Conservation (phyloP, 2,113 vertebrate genomes). For the Diglossa brunneiventris region DNA sequence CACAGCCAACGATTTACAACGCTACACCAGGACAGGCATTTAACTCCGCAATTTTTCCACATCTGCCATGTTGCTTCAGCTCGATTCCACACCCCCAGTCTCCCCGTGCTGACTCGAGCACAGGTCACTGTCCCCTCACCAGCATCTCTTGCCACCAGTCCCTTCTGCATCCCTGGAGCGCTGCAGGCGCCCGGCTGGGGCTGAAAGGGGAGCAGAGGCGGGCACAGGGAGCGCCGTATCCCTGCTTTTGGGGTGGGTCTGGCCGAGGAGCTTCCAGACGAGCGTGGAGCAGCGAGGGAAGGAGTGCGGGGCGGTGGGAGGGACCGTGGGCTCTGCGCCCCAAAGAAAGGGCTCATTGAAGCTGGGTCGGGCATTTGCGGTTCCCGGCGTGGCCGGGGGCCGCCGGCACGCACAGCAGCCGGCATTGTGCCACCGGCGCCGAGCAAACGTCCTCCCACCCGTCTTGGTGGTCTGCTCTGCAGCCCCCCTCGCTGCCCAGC, state of each 20-base stretch:
- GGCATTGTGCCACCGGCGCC: neutral
- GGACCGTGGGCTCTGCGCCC: neutral
- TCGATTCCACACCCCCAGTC: neutral
- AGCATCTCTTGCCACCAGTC: neutral
- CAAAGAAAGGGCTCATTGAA: constrained; percentile 35
- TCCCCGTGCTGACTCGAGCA: neutral
- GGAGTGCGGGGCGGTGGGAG: neutral
- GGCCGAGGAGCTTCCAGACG: neutral
- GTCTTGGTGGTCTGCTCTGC: neutral
- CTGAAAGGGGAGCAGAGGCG: neutral
- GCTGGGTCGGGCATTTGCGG: neutral
- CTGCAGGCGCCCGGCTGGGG: rapidly evolving
- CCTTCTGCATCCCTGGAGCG: neutral
- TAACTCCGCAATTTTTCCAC: neutral
- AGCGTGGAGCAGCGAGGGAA: neutral
- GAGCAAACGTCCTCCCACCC: neutral
- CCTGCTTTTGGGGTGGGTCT: neutral
- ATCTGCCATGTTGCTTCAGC: neutral
- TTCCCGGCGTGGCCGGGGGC: neutral
- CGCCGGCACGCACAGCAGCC: neutral
- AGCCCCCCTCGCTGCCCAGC: neutral
- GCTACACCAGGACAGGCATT: neutral
- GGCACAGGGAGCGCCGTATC: neutral
- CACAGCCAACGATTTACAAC: neutral
- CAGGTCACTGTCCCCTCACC: neutral